These are phyloP conservation scores for Linnaemya tessellans DNA, from an alignment of 2,888 invertebrate species.

Conservation along the genomic window DNA sequence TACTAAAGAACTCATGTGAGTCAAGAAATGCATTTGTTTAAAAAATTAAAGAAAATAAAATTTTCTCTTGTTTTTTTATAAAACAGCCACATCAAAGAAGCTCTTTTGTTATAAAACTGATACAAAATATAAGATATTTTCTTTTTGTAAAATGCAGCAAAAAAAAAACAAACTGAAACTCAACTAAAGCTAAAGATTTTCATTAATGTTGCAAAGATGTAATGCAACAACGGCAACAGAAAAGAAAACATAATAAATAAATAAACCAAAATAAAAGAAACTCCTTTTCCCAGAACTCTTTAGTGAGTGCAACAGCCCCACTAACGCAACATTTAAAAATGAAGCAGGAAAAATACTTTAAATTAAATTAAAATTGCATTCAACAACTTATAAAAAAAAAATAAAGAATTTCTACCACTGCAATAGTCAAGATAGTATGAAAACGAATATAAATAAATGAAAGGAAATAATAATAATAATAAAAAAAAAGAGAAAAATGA, in stretches of 20 bases:
- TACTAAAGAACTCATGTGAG: not conserved
- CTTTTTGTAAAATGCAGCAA: slow-evolving; percentile 1
- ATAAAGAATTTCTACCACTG: slow-evolving; percentile 58
- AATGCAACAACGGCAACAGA: slow-evolving; percentile 32
- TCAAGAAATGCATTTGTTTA: not conserved
- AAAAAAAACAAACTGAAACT: slow-evolving; percentile 23
- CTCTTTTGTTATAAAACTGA: slow-evolving; percentile 46
- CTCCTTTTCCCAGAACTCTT: slow-evolving; percentile 37
- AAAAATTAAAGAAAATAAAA: not conserved
- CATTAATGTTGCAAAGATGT: slow-evolving; percentile 57
- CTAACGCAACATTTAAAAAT: slow-evolving; percentile 16
- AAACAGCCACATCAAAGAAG: slow-evolving; percentile 55
- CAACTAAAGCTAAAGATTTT: slow-evolving; percentile 54
- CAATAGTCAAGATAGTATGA: slow-evolving; percentile 61
- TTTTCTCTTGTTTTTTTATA: not conserved
- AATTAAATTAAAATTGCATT: slow-evolving; percentile 67
- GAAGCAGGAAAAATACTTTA: slow-evolving; percentile 53
- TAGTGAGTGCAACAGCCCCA: slow-evolving; percentile 32
- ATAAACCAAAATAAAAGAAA: slow-evolving; percentile 2
- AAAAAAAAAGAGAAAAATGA: not conserved
- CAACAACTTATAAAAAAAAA: slow-evolving; percentile 45
- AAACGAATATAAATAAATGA: slow-evolving; percentile 63
- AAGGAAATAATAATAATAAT: slow-evolving; percentile 18
- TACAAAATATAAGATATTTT: slow-evolving; percentile 27
- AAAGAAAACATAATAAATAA: not conserved